These are phyloP conservation scores for Agrilus cyanescens DNA, from an alignment of 2,888 invertebrate species.

Conservation along the genomic window DNA sequence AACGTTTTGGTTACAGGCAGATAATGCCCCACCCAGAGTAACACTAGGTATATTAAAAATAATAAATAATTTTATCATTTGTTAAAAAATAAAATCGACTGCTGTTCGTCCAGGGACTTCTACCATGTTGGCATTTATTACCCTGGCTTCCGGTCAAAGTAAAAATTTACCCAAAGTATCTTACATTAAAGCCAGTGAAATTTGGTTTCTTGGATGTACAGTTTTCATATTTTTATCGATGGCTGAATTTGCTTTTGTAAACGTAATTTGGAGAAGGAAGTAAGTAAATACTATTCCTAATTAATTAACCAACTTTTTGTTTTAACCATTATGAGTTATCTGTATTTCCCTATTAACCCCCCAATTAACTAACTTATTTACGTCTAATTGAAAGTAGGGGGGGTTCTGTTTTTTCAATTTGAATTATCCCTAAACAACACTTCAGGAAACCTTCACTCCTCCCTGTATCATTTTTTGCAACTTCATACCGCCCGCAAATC, in stretches of 20 bases:
- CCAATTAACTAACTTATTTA: too few species aligned
- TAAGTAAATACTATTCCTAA: slow-evolving; percentile 30
- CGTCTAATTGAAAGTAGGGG: too few species aligned
- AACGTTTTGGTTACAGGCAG: slow-evolving; percentile 80
- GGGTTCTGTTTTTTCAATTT: too few species aligned
- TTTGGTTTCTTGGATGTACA: slow-evolving; percentile 79
- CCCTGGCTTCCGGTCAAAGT: slow-evolving; percentile 71
- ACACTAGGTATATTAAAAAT: slow-evolving; percentile 59
- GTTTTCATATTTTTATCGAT: slow-evolving; percentile 76
- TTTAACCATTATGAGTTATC: too few species aligned
- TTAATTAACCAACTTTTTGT: too few species aligned
- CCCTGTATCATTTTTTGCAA: too few species aligned
- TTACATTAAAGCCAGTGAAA: slow-evolving; percentile 80
- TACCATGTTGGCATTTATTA: slow-evolving; percentile 80
- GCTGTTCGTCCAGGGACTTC: slow-evolving; percentile 51
- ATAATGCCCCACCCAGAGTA: slow-evolving; percentile 72
- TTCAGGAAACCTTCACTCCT: too few species aligned
- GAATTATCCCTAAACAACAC: too few species aligned
- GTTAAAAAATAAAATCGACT: not conserved
- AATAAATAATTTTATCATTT: too few species aligned
- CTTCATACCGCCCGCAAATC: too few species aligned
- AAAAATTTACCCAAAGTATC: slow-evolving; percentile 81
- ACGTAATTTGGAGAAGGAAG: slow-evolving; percentile 78
- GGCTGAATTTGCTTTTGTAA: slow-evolving; percentile 81
- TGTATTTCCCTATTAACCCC: too few species aligned